phyloP scores from a whole-genome alignment of 2,113 vertebrate genomes.

The Periophthalmodon schlosseri region DNA sequence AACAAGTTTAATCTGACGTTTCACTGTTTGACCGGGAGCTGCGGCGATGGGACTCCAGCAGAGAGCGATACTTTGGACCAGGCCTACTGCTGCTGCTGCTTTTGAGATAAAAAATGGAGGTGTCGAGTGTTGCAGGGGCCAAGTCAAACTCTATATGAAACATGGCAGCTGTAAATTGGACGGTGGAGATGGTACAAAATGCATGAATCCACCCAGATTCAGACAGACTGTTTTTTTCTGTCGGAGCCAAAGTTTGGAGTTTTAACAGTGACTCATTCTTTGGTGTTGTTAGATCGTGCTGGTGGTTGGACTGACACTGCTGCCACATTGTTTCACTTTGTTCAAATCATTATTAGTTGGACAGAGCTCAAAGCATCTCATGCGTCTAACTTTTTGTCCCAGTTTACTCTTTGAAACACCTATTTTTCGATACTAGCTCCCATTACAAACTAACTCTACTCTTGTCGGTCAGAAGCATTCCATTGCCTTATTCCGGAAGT shows the following conservation, averaged over 20 bases:
- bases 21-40: constrained; percentile 8
- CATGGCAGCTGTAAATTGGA: constrained; percentile 66
- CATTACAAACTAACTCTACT: too few relatives aligned
- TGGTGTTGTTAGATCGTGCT: neutral
- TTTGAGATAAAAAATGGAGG: constrained; percentile 65
- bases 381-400: too few relatives aligned
- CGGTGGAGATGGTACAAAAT: constrained; percentile 63
- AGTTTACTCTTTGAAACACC: too few relatives aligned
- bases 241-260: neutral
- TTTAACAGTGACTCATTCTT: neutral
- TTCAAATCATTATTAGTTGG: too few relatives aligned
- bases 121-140: constrained; percentile 43
- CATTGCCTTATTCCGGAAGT: too few relatives aligned
- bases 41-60: constrained; percentile 22
- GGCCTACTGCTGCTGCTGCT: constrained; percentile 29
- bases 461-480: too few relatives aligned
- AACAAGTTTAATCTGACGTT: constrained; percentile 17
- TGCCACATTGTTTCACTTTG: too few relatives aligned
- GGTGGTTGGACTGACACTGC: too few relatives aligned
- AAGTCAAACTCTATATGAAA: constrained; percentile 65
- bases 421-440: too few relatives aligned
- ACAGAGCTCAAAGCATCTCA: too few relatives aligned
- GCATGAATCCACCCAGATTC: constrained; percentile 50
- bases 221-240: constrained; percentile 28
- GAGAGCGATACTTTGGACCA: constrained; percentile 32